These are phyloP conservation scores for Orchesella flavescens DNA, from an alignment of 2,888 invertebrate genomes.

Conservation along the genomic window DNA sequence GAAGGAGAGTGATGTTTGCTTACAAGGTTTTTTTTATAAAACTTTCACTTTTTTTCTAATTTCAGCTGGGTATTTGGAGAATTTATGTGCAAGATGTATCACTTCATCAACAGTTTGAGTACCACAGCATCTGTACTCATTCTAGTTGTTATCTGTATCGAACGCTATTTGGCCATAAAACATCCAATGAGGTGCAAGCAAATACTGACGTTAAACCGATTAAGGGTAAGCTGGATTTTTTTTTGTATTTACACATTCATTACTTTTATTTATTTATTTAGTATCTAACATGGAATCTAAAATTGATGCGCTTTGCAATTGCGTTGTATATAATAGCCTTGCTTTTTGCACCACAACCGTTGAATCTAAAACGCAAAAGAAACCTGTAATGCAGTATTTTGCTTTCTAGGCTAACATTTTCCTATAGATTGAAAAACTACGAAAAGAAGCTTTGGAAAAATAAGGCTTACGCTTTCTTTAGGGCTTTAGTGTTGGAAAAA, in stretches of 20 bases:
- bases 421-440: too few relatives aligned
- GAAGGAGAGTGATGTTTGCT: too few relatives aligned
- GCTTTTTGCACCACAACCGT: too few relatives aligned
- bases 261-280: background rate
- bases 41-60: constrained; percentile 69
- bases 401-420: too few relatives aligned
- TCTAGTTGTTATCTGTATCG: constrained; percentile 89
- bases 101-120: constrained; percentile 90
- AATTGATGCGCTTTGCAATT: too few relatives aligned
- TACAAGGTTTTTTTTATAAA: background rate
- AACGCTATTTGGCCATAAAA: constrained; percentile 89
- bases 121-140: constrained; percentile 93
- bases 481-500: too few relatives aligned
- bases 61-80: constrained; percentile 87
- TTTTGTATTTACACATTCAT: too few relatives aligned
- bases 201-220: constrained; percentile 84
- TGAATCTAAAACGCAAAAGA: too few relatives aligned
- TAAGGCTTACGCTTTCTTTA: too few relatives aligned
- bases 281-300: background rate
- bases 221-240: constrained; percentile 79
- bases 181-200: constrained; percentile 89
- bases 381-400: too few relatives aligned
- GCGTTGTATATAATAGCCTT: too few relatives aligned
- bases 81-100: constrained; percentile 92
- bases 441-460: too few relatives aligned